These are phyloP conservation scores for Elymnias hypermnestra DNA, from an alignment of 1,140 invertebrate species.

Conservation along the genomic window DNA sequence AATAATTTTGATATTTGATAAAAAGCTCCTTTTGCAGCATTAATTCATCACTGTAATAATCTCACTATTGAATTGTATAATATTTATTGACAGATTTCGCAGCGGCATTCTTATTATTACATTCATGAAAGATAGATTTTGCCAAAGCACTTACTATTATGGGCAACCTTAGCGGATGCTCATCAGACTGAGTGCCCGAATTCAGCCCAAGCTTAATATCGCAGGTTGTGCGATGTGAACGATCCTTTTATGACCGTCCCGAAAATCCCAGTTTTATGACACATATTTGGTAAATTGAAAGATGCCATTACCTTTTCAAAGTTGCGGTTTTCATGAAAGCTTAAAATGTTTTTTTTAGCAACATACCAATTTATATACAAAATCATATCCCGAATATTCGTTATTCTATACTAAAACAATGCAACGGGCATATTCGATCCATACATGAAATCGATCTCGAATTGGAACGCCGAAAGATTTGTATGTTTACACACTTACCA, in stretches of 20 bases:
- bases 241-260: constrained; percentile 39
- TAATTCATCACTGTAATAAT: no score
- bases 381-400: no score
- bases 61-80: no score
- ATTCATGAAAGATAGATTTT: constrained; percentile 8
- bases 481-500: no score
- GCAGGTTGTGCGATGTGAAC: constrained; percentile 32
- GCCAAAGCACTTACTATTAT: constrained; percentile 6
- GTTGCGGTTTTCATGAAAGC: not conserved
- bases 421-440: no score
- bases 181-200: constrained; percentile 44
- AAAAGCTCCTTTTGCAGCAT: no score
- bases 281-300: constrained; percentile 26
- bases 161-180: constrained; percentile 29
- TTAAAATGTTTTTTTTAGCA: no score
- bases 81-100: not conserved
- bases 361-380: no score
- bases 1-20: no score
- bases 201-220: constrained; percentile 28
- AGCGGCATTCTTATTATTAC: constrained; percentile 9
- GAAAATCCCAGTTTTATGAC: constrained; percentile 35
- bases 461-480: no score
- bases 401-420: no score
- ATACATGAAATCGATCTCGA: no score
- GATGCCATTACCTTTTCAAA: not conserved